Conservation (phyloP, 2,797 vertebrate genomes). For the Carcharodon carcharias region DNA sequence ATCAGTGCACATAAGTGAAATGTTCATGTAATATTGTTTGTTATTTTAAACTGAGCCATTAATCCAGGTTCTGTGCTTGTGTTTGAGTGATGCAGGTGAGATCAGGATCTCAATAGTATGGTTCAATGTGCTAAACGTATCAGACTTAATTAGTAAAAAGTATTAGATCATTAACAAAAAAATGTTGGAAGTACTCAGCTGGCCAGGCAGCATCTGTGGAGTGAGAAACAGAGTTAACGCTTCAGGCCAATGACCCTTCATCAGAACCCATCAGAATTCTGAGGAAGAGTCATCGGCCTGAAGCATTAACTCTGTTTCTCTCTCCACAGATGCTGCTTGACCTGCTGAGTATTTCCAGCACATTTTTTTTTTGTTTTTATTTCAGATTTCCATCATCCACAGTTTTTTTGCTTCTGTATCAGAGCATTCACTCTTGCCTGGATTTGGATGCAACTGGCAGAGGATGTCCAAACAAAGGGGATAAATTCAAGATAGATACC, state of each 20-base stretch:
- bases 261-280: no score
- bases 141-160: not conserved
- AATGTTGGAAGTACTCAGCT: not conserved
- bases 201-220: not conserved
- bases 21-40: not conserved
- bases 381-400: not conserved
- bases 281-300: no score
- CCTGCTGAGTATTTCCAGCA: not conserved
- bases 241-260: not conserved
- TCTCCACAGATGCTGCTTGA: not conserved
- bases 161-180: not conserved
- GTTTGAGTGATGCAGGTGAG: not conserved
- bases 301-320: no score
- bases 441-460: not conserved
- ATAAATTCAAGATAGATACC: not conserved
- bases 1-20: not conserved
- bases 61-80: not conserved
- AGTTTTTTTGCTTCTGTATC: not conserved
- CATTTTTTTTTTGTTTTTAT: no score
- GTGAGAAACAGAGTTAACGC: not conserved
- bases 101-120: not conserved
- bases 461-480: not conserved
- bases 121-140: not conserved
- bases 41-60: not conserved
- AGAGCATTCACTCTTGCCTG: not conserved